Percentiles rank a stretch among this genome's conserved stretches.
Conservation (phyloP, 2,113 vertebrate species). For the Gopherus flavomarginatus region DNA sequence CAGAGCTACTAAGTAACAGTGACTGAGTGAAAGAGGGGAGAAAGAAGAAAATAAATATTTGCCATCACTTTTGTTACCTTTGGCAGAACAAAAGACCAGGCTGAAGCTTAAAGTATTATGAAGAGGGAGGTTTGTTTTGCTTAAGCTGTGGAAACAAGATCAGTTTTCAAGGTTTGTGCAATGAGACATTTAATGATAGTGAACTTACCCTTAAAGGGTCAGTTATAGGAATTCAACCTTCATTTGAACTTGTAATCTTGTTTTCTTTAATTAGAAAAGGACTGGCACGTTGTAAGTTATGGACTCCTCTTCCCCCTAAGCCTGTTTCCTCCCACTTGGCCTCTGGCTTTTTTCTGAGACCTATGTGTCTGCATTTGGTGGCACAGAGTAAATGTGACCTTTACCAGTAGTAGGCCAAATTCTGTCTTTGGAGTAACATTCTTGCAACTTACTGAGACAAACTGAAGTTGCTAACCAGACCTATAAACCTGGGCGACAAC, state of each 20-base stretch:
- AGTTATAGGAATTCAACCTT: slow-evolving; percentile 74
- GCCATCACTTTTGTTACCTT: background rate
- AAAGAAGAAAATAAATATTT: background rate
- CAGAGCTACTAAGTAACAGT: background rate
- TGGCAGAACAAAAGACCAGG: slow-evolving; percentile 12
- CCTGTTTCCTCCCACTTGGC: background rate
- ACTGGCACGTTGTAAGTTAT: slow-evolving; percentile 10
- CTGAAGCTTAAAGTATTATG: slow-evolving; percentile 39
- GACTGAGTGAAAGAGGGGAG: background rate
- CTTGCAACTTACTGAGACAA: background rate
- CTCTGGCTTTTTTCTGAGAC: slow-evolving; percentile 36
- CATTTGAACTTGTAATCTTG: slow-evolving; percentile 69
- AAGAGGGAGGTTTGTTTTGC: slow-evolving; percentile 56
- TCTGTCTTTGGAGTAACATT: background rate
- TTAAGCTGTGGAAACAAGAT: slow-evolving; percentile 3
- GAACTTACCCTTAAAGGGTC: slow-evolving; percentile 61
- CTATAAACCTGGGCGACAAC: background rate
- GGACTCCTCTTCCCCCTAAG: slow-evolving; percentile 25
- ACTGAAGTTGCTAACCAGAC: background rate
- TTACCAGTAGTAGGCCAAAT: background rate
- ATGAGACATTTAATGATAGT: background rate
- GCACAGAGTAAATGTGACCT: background rate
- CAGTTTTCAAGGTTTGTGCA: slow-evolving; percentile 51
- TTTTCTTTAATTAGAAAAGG: slow-evolving; percentile 71
- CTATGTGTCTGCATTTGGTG: background rate